Percentiles rank a stretch among this genome's conserved stretches.
phyloP scores from a whole-genome alignment of 2,888 invertebrate genomes.

The Flexamia atlantica region DNA sequence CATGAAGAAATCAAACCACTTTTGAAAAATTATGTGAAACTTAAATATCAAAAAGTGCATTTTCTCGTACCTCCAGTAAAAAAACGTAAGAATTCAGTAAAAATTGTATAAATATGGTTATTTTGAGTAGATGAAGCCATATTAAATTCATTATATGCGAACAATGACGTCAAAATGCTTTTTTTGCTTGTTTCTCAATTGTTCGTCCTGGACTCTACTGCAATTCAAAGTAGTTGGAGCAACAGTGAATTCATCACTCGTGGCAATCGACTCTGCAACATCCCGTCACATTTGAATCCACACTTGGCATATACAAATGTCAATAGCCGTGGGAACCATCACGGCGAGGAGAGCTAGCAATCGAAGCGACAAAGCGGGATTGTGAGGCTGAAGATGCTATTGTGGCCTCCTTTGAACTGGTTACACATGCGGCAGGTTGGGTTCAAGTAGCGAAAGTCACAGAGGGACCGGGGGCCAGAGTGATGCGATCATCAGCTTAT shows the following conservation, averaged over 20 bases:
- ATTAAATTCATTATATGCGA: too few relatives aligned
- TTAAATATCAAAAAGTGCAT: too few relatives aligned
- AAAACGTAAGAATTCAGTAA: too few relatives aligned
- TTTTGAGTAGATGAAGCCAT: too few relatives aligned
- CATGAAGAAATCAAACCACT: too few relatives aligned
- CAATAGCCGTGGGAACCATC: neutral
- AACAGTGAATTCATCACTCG: neutral
- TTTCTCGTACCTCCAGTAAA: too few relatives aligned
- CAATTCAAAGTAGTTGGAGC: neutral
- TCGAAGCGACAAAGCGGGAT: neutral
- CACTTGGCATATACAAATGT: neutral
- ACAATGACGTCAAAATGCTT: too few relatives aligned
- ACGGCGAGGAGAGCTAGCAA: neutral
- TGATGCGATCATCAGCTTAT: constrained; percentile 13
- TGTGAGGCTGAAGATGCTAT: neutral
- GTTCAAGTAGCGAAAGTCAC: constrained; percentile 1
- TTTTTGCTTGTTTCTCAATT: too few relatives aligned
- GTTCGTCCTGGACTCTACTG: neutral
- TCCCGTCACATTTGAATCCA: neutral
- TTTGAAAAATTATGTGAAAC: too few relatives aligned
- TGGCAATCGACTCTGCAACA: neutral
- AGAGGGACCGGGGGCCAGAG: neutral
- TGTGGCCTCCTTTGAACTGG: neutral
- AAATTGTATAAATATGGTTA: too few relatives aligned
- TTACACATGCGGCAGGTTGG: neutral